Base-by-base conservation (phyloP, 2,797 vertebrate species). In the Squalus acanthias region DNA sequence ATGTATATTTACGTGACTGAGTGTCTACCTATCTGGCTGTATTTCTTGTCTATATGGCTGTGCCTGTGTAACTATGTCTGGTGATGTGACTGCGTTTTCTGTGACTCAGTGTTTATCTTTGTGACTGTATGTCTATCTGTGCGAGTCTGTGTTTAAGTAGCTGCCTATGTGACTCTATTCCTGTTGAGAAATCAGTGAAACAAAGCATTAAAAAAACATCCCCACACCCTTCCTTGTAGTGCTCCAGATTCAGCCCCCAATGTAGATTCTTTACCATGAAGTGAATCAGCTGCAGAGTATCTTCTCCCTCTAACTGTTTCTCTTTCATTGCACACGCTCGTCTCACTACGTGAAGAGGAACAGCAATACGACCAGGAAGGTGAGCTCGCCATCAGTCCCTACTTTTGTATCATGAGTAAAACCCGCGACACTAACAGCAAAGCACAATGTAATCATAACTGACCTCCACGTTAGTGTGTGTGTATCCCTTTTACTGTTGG, bases 301-400 rank as follows among this genome's bases (percentile, higher is more conserved):
- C 33, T n/a, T 50, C 69, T 57, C 22, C 46, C 24, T 53, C 94
- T 95, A 74, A 95, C 24, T 24, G 39, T 95, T 69, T 95, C 69
- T 95, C 94, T 74, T 95, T 72, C 46, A 74, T 26, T 33, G 33
- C 39, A 10, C 24, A 33, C 22, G 65, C 96, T 96, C 50, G 91
- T 13, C 96, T 60, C 89, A 12, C 69, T 24, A 60, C 17, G 95
- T 26, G 74, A 96, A 97, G 97, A 97, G 96, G 97, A 97, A 88
- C 96, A 97, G 67, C 96, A 96, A 60, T 95, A 95, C 29, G 94
- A 13, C 7, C 69, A 95, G 46, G 94, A 95, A 53, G 94, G 67
- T 74, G 46, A 95, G 94, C 17, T 1, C 9, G 26, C 39, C 20
- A 26, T 57, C 69, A n/a, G 13, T 15, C 26, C 6, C 39, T 46